A percentile compares a stretch with the other conserved stretches of the same genome.
Evolutionary conservation across 2,888 invertebrate species (phyloP).

Genomic region (Heterodera filipjevi): DNA sequence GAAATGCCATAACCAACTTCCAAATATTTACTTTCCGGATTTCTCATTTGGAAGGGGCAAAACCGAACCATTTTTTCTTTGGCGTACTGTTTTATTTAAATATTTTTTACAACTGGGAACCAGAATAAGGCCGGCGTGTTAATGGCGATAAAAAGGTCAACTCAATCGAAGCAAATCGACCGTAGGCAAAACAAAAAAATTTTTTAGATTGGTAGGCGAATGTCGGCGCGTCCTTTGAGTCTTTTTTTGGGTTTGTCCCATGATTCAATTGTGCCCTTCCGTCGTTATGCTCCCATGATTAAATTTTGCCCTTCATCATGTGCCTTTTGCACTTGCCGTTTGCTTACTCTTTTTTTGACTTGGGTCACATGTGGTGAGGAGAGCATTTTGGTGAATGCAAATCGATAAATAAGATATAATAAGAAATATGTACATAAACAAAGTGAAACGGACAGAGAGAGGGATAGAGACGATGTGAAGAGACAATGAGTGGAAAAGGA

Average conservation of each 20-base stretch:
- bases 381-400: background rate
- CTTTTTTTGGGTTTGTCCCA: background rate
- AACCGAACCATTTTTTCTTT: too few species aligned
- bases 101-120: too few species aligned
- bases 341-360: background rate
- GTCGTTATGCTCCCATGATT: background rate
- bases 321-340: background rate
- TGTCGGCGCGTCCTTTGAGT: background rate
- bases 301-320: background rate
- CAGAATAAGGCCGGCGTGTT: too few species aligned
- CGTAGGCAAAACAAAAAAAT: too few species aligned
- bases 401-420: background rate
- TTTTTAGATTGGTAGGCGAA: too few species aligned
- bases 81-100: too few species aligned
- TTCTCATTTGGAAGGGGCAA: too few species aligned
- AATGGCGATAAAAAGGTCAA: too few species aligned
- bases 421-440: background rate
- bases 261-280: too few species aligned
- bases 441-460: background rate
- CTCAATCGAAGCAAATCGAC: too few species aligned
- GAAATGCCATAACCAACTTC: too few species aligned
- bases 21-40: too few species aligned
- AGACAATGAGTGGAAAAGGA: background rate
- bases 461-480: background rate
- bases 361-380: background rate